These are phyloP conservation scores for Amphiduros pacificus DNA, from an alignment of 2,888 invertebrate species.

Conservation along the genomic window DNA sequence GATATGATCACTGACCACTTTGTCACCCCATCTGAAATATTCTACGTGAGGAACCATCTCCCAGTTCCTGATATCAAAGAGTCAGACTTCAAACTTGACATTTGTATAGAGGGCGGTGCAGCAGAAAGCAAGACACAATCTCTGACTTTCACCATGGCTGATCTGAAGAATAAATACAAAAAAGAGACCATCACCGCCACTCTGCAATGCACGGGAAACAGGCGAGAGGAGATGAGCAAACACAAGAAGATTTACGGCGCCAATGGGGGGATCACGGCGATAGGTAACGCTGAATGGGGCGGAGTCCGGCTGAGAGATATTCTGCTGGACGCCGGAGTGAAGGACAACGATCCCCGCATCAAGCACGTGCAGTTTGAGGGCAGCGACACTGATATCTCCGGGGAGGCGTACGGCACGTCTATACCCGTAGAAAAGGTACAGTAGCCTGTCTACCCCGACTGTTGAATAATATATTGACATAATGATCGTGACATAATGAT, in stretches of 20 bases:
- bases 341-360: slow-evolving; percentile 45
- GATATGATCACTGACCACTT: slow-evolving; percentile 75
- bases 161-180: slow-evolving; percentile 72
- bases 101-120: slow-evolving; percentile 67
- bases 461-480: too few relatives aligned
- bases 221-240: slow-evolving; percentile 87
- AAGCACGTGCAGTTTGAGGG: slow-evolving; percentile 61
- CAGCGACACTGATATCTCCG: slow-evolving; percentile 81
- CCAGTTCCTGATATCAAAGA: slow-evolving; percentile 76
- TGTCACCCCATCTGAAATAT: slow-evolving; percentile 85
- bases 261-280: slow-evolving; percentile 84
- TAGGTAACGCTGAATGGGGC: slow-evolving; percentile 77
- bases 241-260: slow-evolving; percentile 82
- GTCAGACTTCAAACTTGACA: slow-evolving; percentile 65
- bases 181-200: slow-evolving; percentile 75
- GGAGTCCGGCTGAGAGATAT: slow-evolving; percentile 55
- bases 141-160: slow-evolving; percentile 66
- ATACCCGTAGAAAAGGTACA: slow-evolving; percentile 75
- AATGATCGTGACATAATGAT: too few relatives aligned
- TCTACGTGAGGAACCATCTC: slow-evolving; percentile 95
- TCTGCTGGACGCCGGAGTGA: slow-evolving; percentile 54
- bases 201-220: slow-evolving; percentile 94
- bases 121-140: slow-evolving; percentile 58
- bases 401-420: slow-evolving; percentile 82
- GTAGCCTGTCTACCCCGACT: too few relatives aligned